phyloP scores from a whole-genome alignment of 1,140 invertebrate genomes.

The Diachasma alloeum region DNA sequence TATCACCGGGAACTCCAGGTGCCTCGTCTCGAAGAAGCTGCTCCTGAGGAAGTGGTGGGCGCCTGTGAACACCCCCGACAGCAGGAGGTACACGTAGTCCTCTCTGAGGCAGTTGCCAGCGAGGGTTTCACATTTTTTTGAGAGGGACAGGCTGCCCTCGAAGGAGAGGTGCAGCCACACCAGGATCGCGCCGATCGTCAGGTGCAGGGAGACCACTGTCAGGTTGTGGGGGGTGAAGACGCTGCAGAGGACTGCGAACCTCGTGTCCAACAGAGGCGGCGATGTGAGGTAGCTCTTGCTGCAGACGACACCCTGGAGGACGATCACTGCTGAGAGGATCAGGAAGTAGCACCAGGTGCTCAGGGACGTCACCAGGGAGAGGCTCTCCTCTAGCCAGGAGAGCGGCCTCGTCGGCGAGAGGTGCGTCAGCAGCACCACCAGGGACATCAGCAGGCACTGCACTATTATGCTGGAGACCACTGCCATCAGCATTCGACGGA shows the following conservation, averaged over 20 bases:
- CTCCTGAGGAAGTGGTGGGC: constrained; percentile 73
- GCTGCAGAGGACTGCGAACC: constrained; percentile 70
- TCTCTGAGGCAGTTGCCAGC: constrained; percentile 61
- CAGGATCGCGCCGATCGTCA: constrained; percentile 68
- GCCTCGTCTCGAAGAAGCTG: constrained; percentile 58
- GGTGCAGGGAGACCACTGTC: constrained; percentile 67
- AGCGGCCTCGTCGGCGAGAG: constrained; percentile 64
- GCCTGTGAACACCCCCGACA: constrained; percentile 75
- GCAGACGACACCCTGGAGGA: constrained; percentile 68
- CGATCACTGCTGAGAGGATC: constrained; percentile 64
- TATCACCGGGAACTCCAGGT: constrained; percentile 70
- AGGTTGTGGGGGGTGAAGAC: constrained; percentile 71
- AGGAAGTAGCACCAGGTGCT: constrained; percentile 67
- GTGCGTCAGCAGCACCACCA: constrained; percentile 67
- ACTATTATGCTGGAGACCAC: constrained; percentile 62
- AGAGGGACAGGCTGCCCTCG: constrained; percentile 63
- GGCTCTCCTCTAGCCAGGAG: constrained; percentile 63
- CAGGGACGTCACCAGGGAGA: constrained; percentile 63
- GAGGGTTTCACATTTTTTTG: constrained; percentile 44
- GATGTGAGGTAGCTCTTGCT: constrained; percentile 69
- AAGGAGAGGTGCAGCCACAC: constrained; percentile 72
- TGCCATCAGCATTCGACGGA: constrained; percentile 61
- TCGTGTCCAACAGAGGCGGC: constrained; percentile 66
- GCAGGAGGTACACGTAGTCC: constrained; percentile 69
- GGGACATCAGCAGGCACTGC: constrained; percentile 65